Evolutionary conservation across 2,113 vertebrate genomes (phyloP).

Genomic region (Lepus timidus): DNA sequence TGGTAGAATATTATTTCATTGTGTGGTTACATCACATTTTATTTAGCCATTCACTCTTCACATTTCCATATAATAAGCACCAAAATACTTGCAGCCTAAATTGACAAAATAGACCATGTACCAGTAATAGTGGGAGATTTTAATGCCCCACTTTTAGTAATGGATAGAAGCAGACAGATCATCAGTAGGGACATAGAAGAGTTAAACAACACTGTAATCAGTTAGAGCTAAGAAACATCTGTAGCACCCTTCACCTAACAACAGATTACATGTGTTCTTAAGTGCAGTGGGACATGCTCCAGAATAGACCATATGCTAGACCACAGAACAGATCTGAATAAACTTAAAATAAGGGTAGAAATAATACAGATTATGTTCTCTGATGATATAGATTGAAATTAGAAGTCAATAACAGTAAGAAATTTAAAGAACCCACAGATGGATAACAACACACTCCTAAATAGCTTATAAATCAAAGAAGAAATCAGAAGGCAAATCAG

Average conservation of each 20-base stretch:
- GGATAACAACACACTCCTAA: neutral
- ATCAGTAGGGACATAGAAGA: neutral
- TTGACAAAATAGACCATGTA: neutral
- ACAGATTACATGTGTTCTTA: neutral
- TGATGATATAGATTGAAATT: neutral
- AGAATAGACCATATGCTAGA: neutral
- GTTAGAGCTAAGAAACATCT: neutral
- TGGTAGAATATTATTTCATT: neutral
- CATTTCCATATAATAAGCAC: neutral
- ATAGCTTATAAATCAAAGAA: neutral
- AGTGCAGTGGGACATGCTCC: neutral
- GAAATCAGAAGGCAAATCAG: neutral
- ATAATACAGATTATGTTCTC: neutral
- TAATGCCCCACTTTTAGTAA: neutral
- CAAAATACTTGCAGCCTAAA: conserved; percentile 42
- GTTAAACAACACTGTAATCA: neutral
- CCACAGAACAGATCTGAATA: neutral
- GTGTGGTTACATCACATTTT: neutral
- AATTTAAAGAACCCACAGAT: neutral
- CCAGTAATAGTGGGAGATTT: neutral
- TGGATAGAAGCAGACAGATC: neutral
- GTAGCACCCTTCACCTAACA: neutral
- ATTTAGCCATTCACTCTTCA: neutral
- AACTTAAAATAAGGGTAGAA: neutral
- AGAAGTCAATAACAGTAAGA: neutral